Base-by-base conservation (phyloP, 2,888 invertebrate genomes). In the Sialis lutaria region DNA sequence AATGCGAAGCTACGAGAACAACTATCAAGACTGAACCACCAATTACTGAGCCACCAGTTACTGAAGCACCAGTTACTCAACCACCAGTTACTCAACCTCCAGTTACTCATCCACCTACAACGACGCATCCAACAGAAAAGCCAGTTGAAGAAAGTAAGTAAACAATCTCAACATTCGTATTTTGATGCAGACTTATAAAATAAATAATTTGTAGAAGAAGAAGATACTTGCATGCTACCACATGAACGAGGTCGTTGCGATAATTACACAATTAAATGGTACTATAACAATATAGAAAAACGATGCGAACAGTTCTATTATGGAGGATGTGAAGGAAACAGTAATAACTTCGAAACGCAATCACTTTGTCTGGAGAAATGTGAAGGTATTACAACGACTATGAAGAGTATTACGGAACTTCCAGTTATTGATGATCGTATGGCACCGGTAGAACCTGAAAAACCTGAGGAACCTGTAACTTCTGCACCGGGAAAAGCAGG, bases 311-410 rank as follows among this genome's bases (percentile, higher is more conserved):
- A 77, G 56, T 93, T 92, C 68, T 63, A 70, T 44, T 92, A 81
- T 60, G 81, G 84, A 5, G 89, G 89, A 45, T 90, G 90, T 58
- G 76, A 74, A 2, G 87, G 88, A 33, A 91, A 90, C 62, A 68
- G 70, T 44, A 91, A 91, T 63, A 82, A 82, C 60, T 90, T 85
- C 67, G 69, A 70, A 40, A 68, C 72, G 6, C 69, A 72, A 32
- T 75, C 77, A 33, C 76, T 82, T 56, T 89, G 89, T 64, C 72
- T 79, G 52, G 69, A 74, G 49, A 74, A 73, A 52, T 90, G 89
- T 58, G 71, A 74, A 10, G 67, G 71, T 33, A 72, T 74, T 22
- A 22, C 22, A 22, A 22, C 22, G 4, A 22, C 22, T 2, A 4
- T 22, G 4, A 22, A 22, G 22, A 22, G 22, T 22, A 4, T 22